These are phyloP conservation scores for Ophion ellenae DNA, from an alignment of 2,888 invertebrate genomes.

Conservation along the genomic window DNA sequence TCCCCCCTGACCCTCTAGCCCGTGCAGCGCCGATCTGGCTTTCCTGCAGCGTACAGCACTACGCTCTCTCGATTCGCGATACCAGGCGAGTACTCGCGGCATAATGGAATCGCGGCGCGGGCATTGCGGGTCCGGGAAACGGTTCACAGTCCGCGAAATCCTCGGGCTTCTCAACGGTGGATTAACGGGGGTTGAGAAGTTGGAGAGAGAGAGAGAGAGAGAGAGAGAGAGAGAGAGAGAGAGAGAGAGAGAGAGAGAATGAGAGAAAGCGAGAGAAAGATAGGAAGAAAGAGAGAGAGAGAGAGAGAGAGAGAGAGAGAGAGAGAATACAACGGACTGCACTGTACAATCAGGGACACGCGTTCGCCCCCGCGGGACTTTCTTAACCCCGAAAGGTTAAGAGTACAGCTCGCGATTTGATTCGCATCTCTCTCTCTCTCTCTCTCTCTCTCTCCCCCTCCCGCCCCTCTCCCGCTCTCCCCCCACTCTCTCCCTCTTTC, in stretches of 20 bases:
- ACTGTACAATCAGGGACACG: slow-evolving; percentile 78
- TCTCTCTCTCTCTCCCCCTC: too few species aligned
- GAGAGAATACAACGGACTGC: slow-evolving; percentile 63
- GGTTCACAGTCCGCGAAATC: slow-evolving; percentile 17
- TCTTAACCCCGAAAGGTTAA: slow-evolving; percentile 75
- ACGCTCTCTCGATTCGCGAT: slow-evolving; percentile 27
- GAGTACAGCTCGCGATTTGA: slow-evolving; percentile 66
- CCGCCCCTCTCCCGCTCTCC: too few species aligned
- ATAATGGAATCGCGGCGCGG: not conserved
- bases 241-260: slow-evolving; percentile 4
- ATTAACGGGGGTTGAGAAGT: slow-evolving; percentile 54
- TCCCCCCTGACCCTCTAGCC: not conserved
- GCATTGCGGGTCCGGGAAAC: slow-evolving; percentile 10
- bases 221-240: not conserved
- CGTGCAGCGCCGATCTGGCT: slow-evolving; percentile 41
- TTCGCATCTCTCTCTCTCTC: not conserved
- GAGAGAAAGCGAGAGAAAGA: not conserved
- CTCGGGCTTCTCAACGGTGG: slow-evolving; percentile 26
- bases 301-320: not conserved
- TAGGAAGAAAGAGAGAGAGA: not conserved
- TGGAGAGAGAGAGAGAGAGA: not conserved
- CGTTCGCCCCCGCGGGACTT: slow-evolving; percentile 70
- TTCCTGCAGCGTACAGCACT: slow-evolving; percentile 38
- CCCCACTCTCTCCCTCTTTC: too few species aligned
- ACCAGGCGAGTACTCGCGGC: too few species aligned